Conservation (phyloP, 2,113 vertebrate species). For the Alaudala cheleensis region DNA sequence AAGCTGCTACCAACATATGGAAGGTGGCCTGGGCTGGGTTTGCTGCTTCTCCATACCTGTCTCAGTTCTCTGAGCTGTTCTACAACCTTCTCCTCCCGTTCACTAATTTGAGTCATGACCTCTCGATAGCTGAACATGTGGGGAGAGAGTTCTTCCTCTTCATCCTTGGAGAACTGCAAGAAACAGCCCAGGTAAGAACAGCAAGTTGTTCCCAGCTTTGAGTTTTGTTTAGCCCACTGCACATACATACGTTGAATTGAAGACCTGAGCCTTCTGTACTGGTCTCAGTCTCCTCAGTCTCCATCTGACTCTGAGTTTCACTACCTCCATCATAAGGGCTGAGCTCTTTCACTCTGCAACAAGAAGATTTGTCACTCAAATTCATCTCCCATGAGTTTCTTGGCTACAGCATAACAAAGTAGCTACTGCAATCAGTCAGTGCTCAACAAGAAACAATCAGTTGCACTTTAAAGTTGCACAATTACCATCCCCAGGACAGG, state of each 20-base stretch:
- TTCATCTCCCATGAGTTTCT: not conserved
- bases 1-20: not conserved
- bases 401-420: not conserved
- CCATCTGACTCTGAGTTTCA: slow-evolving; percentile 73
- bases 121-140: slow-evolving; percentile 74
- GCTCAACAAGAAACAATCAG: not conserved
- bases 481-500: not conserved
- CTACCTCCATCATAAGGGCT: slow-evolving; percentile 66
- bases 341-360: slow-evolving; percentile 80
- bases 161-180: slow-evolving; percentile 66
- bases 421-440: slow-evolving; percentile 47
- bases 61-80: slow-evolving; percentile 75
- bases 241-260: slow-evolving; percentile 54
- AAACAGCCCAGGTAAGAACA: slow-evolving; percentile 22
- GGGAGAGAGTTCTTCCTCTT: slow-evolving; percentile 74
- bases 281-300: slow-evolving; percentile 62
- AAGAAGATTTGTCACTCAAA: not conserved
- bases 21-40: not conserved
- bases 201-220: not conserved
- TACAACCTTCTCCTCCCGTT: slow-evolving; percentile 73
- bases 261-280: not conserved
- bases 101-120: slow-evolving; percentile 72
- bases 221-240: not conserved
- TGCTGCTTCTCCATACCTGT: slow-evolving; percentile 61
- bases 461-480: not conserved